Percentiles rank a stretch among this genome's conserved stretches.
Evolutionary conservation across 2,113 vertebrate genomes (phyloP).

Genomic region (Anoplopoma fimbria): DNA sequence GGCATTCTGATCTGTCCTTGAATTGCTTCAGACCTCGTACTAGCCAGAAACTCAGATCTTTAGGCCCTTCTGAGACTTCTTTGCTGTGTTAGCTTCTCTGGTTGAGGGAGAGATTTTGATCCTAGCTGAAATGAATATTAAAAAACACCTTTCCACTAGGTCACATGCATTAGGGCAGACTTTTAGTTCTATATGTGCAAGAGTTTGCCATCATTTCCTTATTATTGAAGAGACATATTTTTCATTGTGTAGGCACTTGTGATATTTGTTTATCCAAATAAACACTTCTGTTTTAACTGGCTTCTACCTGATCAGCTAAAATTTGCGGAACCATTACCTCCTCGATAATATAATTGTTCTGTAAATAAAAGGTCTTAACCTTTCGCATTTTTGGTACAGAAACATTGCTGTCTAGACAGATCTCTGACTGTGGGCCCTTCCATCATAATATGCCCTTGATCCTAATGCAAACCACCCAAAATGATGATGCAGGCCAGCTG

Average conservation of each 20-base stretch:
- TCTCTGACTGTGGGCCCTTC: neutral
- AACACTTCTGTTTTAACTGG: no score
- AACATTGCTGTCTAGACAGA: no score
- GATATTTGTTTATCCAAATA: neutral
- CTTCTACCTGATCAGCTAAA: neutral
- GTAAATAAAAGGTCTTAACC: neutral
- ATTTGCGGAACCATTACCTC: neutral
- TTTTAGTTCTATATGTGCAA: neutral
- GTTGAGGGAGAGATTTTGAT: neutral
- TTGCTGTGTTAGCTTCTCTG: neutral
- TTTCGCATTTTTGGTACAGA: neutral
- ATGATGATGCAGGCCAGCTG: no score
- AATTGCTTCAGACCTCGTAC: neutral
- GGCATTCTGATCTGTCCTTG: neutral
- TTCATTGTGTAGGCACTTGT: neutral
- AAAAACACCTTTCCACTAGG: neutral
- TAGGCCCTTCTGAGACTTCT: neutral
- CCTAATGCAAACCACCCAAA: neutral
- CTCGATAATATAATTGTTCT: neutral
- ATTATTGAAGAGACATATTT: neutral
- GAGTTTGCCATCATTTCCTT: neutral
- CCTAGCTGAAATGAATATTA: neutral
- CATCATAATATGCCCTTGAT: neutral
- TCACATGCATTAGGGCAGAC: neutral
- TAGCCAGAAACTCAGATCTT: neutral